Evolutionary conservation across 2,888 invertebrate genomes (phyloP), one percentile per base, ranked within the genome.

Genomic region (Ophraella communa): DNA sequence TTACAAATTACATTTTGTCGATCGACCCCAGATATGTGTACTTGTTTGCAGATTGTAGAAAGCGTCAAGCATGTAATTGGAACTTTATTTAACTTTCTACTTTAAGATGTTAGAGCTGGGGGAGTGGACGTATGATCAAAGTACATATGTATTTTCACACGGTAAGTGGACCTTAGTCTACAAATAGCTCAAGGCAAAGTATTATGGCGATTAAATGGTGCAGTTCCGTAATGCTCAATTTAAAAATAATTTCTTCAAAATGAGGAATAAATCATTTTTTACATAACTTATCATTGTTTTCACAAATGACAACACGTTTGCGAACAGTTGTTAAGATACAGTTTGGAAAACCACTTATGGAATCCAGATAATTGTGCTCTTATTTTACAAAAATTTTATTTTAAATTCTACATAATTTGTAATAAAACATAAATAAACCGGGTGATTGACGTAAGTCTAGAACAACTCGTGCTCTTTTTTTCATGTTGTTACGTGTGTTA

Each of bases 11-110:
- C 24, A 49, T 49, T 49, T 49, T 49, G 24, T 49, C 49, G 17
- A 8, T 49, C 2, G 7, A 23, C 27, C 27, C 27, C 14, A n/a
- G 24, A 24, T 24, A 71, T 71, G 69, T 66, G 66, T 69, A 72
- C 68, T 73, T 77, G 74, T 77, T 75, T 77, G 73, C 72, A 69
- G 68, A 57, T 68, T 70, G 71, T 71, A 71, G 72, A 67, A 76
- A 77, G 77, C 77, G 75, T 71, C 72, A 74, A 74, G 75, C 77
- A 75, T 78, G 77, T 80, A 79, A 80, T 80, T 80, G 77, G 76
- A 73, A 71, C 76, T 73, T 74, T 80, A 79, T 80, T 80, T 79
- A 79, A 79, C 77, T 79, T 79, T 73, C 77, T 78, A 77, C 77
- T 76, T 65, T 51, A 20, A 33, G 57, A 30, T 14, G 18, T n/a